Base-by-base conservation (phyloP, 2,888 invertebrate genomes). In the Acrobasis suavella region DNA sequence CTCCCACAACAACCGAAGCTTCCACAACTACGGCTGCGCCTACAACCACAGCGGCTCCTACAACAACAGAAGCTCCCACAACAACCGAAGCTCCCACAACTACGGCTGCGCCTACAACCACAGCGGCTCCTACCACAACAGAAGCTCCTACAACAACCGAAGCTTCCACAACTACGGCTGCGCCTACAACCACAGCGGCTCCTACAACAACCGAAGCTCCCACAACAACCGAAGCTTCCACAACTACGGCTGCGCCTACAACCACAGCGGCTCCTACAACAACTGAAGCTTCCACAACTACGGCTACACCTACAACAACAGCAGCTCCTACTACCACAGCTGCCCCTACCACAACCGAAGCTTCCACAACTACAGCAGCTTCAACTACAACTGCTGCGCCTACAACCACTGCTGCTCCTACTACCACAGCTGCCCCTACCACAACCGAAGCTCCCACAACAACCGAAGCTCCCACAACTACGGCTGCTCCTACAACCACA, bases 1-100 rank as follows among this genome's bases (percentile, higher is more conserved):
- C 50, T 3, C 16, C 50, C 3, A 50, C 50, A 8, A 50, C 67
- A 0, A 59, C 64, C 1, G 42, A 58, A 2, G 59, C 61, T 22
- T 46, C 60, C 0, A 50, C 63, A 9, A 60, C 67, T 6, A 64
- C 66, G 2, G 58, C 56, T 15, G 55, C 65, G 14, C 42, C 62
- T 6, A 50, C 59, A 17, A 32, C 59, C 1, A 22, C 63, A 2
- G 56, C 64, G 0, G 60, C 62, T 1, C 58, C 65, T 1, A 63
- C 67, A 0, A 60, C 64, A 3, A 60, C 61, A 12, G 55, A 58
- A 2, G 38, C 67, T 0, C 64, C 64, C 1, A 63, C 66, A 9
- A 72, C 69, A 5, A 60, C 75, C 0, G 66, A 69, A 54, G 62
- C 69, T 0, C 59, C 71, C 0, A 63, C 65, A 39, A 59, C 65